Evolutionary conservation across 2,888 invertebrate species (phyloP).

Genomic region (Schizotus pectinicornis): DNA sequence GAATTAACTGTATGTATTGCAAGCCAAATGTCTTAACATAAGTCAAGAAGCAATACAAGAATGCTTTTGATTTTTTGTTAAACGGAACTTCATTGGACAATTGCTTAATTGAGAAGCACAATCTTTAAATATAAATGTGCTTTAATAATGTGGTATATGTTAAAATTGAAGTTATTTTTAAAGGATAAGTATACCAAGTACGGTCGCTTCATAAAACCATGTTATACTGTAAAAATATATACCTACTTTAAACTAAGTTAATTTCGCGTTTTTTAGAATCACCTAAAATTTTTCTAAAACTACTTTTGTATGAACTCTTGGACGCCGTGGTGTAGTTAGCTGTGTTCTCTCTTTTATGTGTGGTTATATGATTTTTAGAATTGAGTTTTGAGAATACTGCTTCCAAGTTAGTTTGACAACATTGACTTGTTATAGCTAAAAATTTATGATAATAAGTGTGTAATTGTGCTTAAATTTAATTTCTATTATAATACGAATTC

Average conservation of each 20-base stretch:
- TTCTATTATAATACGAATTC: conserved; percentile 5
- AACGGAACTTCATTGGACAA: neutral
- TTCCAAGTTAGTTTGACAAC: neutral
- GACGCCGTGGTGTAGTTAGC: neutral
- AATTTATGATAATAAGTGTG: neutral
- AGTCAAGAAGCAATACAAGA: conserved; percentile 18
- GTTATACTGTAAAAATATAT: conserved; percentile 21
- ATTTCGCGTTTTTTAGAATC: conserved; percentile 19
- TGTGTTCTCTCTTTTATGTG: no score
- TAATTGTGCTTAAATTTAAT: conserved; percentile 6
- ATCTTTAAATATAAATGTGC: conserved; percentile 28
- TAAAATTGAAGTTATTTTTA: conserved; percentile 17
- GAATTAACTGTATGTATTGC: conserved; percentile 19
- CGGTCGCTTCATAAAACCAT: conserved; percentile 19
- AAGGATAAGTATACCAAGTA: conserved; percentile 17
- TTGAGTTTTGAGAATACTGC: neutral
- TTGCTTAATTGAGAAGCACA: conserved; percentile 17
- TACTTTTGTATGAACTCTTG: neutral
- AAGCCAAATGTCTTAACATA: conserved; percentile 24
- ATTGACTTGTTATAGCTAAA: neutral
- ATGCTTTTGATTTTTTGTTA: conserved; percentile 24
- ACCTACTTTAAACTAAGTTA: conserved; percentile 10
- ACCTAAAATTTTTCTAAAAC: conserved; percentile 3
- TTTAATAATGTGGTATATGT: conserved; percentile 25
- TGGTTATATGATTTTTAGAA: neutral